A percentile compares a stretch with the other conserved stretches of the same genome.
These are phyloP conservation scores for Gymnothorax reevesii DNA, from an alignment of 2,797 vertebrate species.

Conservation along the genomic window DNA sequence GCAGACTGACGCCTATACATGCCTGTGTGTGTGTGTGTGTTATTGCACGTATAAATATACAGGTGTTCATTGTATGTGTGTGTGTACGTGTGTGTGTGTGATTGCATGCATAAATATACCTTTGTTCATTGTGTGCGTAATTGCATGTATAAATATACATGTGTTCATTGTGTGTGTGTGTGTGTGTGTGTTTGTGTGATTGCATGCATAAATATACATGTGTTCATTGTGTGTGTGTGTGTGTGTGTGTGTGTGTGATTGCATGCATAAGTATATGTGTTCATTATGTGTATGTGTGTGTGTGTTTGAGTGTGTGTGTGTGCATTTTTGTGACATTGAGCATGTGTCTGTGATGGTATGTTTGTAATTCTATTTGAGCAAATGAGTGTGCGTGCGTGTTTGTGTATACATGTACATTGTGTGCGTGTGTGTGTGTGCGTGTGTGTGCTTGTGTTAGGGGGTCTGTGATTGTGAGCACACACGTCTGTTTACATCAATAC, in stretches of 20 bases:
- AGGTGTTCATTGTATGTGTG: neutral
- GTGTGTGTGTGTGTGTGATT: neutral
- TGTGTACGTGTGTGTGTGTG: neutral
- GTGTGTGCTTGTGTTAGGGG: neutral
- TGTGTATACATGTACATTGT: neutral
- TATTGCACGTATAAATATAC: too few relatives aligned
- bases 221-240: neutral
- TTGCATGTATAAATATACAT: neutral
- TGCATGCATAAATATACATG: too few relatives aligned
- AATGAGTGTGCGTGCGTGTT: neutral
- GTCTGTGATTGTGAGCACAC: neutral
- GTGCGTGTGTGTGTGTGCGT: neutral
- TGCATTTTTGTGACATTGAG: neutral
- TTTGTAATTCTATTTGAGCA: too few relatives aligned
- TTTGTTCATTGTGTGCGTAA: neutral
- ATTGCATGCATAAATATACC: neutral
- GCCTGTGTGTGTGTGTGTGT: neutral
- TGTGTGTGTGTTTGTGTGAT: neutral
- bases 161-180: neutral
- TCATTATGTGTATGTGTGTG: neutral
- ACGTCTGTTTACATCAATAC: neutral
- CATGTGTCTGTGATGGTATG: too few relatives aligned
- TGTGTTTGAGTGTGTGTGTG: neutral
- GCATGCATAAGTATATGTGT: too few relatives aligned
- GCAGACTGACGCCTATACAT: neutral